A percentile compares a stretch with the other conserved stretches of the same genome.
Conservation (phyloP, 2,888 invertebrate genomes). For the Toxonevra muliebris region DNA sequence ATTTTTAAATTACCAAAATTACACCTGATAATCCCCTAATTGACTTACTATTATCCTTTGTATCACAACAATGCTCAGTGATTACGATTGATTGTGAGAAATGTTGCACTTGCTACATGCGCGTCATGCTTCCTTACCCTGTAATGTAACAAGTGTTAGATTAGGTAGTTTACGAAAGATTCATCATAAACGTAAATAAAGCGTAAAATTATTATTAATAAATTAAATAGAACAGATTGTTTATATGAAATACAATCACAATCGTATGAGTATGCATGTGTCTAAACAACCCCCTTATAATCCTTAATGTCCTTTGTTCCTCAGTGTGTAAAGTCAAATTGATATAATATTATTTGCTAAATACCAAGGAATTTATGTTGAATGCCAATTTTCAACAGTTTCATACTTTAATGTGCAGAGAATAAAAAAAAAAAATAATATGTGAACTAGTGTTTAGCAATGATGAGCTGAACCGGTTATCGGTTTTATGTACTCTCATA, state of each 20-base stretch:
- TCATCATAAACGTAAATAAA: conserved; percentile 16
- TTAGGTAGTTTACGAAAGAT: no score
- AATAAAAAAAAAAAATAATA: not conserved
- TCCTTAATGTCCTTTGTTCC: not conserved
- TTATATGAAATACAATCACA: conserved; percentile 7
- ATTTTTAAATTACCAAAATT: conserved; percentile 9
- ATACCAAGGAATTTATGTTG: conserved; percentile 28
- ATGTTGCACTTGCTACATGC: conserved; percentile 26
- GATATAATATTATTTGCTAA: conserved; percentile 12
- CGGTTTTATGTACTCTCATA: not conserved
- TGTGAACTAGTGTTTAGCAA: not conserved
- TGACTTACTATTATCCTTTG: conserved; percentile 21
- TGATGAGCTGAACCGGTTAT: not conserved
- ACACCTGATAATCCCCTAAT: conserved; percentile 36
- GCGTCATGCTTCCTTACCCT: not conserved
- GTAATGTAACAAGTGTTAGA: conserved; percentile 23
- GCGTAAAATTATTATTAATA: conserved; percentile 38
- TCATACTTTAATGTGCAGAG: conserved; percentile 19
- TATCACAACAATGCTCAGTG: not conserved
- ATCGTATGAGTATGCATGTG: not conserved
- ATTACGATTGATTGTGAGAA: conserved; percentile 22
- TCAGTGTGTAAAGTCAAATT: not conserved
- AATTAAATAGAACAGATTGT: conserved; percentile 37
- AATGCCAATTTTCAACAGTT: conserved; percentile 26
- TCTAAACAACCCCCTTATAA: not conserved